Evolutionary conservation across 2,113 vertebrate species (phyloP).

Genomic region (Ochotona curzoniae): DNA sequence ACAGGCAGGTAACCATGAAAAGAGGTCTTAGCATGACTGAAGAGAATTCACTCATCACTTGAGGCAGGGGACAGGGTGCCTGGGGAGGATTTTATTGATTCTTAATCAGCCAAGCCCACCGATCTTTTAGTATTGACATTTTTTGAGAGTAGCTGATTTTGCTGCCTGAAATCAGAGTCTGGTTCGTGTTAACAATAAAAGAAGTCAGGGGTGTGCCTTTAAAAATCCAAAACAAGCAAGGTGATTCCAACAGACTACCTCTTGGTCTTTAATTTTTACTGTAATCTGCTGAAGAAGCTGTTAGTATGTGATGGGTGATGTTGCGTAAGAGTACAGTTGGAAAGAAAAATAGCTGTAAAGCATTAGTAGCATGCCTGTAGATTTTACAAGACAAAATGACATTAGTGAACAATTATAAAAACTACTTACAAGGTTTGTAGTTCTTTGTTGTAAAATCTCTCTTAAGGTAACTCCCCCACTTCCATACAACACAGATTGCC

Average conservation of each 20-base stretch:
- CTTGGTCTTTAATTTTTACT: constrained; percentile 38
- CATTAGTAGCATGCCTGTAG: background rate
- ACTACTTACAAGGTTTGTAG: background rate
- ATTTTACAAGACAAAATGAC: constrained; percentile 24
- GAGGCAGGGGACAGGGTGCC: background rate
- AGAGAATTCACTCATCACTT: background rate
- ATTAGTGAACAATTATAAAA: background rate
- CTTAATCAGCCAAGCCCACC: background rate
- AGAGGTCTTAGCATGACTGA: background rate
- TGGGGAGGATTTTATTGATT: background rate
- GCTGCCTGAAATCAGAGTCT: constrained; percentile 48
- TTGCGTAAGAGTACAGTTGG: background rate
- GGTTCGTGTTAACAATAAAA: constrained; percentile 1
- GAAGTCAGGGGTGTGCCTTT: constrained; percentile 7
- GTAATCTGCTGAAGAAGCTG: background rate
- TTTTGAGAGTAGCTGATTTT: constrained; percentile 50
- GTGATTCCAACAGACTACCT: constrained; percentile 7
- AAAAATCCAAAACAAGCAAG: background rate
- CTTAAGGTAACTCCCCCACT: background rate
- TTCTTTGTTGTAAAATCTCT: constrained; percentile 4
- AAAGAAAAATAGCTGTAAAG: constrained; percentile 7
- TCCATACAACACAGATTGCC: background rate
- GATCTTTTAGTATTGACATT: background rate
- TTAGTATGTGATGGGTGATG: background rate
- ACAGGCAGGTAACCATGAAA: constrained; percentile 30